Evolutionary conservation across 1,140 invertebrate species (phyloP).

Genomic region (Drosophila persimilis): DNA sequence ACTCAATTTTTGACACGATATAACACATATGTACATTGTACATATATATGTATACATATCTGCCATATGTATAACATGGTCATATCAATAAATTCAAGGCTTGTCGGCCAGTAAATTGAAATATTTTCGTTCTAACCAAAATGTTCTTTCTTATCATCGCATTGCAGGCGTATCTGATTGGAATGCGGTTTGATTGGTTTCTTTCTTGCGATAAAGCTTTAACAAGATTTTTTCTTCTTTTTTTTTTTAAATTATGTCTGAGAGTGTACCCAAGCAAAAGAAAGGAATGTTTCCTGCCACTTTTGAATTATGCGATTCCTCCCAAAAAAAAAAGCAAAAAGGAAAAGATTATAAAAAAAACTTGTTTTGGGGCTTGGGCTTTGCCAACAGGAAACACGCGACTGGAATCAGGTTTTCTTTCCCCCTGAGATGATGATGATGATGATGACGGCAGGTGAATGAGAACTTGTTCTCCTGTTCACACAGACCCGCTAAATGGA

Average conservation of each 20-base stretch:
- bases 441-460: conserved; percentile 26
- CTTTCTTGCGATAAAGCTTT: conserved; percentile 21
- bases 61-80: conserved; percentile 53
- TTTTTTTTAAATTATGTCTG: conserved; percentile 65
- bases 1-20: conserved; percentile 53
- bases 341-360: conserved; percentile 29
- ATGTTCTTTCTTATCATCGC: conserved; percentile 45
- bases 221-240: conserved; percentile 33
- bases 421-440: conserved; percentile 23
- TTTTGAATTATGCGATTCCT: conserved; percentile 57
- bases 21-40: conserved; percentile 40
- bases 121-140: conserved; percentile 8
- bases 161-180: conserved; percentile 37
- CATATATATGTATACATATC: conserved; percentile 22
- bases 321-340: conserved; percentile 2
- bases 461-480: conserved; percentile 65
- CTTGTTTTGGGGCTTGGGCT: conserved; percentile 45
- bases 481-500: conserved; percentile 48
- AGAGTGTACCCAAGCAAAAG: conserved; percentile 25
- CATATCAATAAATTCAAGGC: conserved; percentile 66
- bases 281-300: conserved; percentile 48
- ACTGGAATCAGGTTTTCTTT: conserved; percentile 64
- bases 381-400: conserved; percentile 66
- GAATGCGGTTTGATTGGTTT: conserved; percentile 54
- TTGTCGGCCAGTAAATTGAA: conserved; percentile 53